Base-by-base conservation (phyloP, 1,140 invertebrate species). In the Proctacanthus coquilletti region DNA sequence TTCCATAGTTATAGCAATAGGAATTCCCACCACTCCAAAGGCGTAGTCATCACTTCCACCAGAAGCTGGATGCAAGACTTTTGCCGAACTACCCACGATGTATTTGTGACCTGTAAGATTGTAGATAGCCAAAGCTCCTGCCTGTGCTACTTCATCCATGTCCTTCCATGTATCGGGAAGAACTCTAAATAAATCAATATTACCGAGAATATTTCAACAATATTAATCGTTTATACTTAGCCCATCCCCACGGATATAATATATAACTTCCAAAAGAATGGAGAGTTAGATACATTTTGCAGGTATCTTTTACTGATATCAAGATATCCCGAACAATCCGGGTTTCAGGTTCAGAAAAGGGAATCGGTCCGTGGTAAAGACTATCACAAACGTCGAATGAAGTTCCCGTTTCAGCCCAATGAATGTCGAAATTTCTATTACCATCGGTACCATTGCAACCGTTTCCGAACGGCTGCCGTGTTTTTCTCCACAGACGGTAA, bases 181-280 rank as follows among this genome's bases (percentile, higher is more conserved):
- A 19, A 42, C 50, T 21, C 48, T 52, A 8, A 3, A 34, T 40
- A 14, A 29, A 1, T 68, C 63, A n/a, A n/a, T n/a, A n/a, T n/a
- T n/a, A n/a, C n/a, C n/a, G n/a, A n/a, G n/a, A n/a, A n/a, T n/a
- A n/a, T n/a, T n/a, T n/a, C n/a, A n/a, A n/a, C n/a, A n/a, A n/a
- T n/a, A n/a, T n/a, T 0, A n/a, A 23, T 9, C 20, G 5, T 9
- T 21, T 52, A 39, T 23, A 44, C 53, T 17, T 31, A 38, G 74
- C 76, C 49, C 71, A 80, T 18, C 80, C 80, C 73, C 77, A 84
- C n/a, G 80, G 80, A 47, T 80, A 78, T 5, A 84, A 49, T 39
- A 80, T 52, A 49, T 74, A 74, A 46, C 72, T 68, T 27, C 75
- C 75, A 48, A 66, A 75, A 20, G 73, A 73, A 42, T 85, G 82